Percentiles rank a stretch among this genome's conserved stretches.
phyloP scores from a whole-genome alignment of 2,113 vertebrate species.

The Phalacrocorax carbo region DNA sequence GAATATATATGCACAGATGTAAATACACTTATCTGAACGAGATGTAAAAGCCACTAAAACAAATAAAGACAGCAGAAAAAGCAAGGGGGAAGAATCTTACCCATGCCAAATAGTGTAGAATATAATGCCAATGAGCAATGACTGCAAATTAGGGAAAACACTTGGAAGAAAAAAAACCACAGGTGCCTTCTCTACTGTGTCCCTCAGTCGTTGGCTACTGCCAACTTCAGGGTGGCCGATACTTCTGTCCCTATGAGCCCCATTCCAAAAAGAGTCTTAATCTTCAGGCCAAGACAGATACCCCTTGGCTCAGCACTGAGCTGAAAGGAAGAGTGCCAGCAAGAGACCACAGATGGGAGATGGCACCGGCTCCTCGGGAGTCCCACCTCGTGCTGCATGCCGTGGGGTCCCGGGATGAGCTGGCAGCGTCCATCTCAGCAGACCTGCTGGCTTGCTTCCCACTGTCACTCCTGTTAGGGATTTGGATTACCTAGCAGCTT shows the following conservation, averaged over 20 bases:
- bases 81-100: neutral
- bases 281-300: neutral
- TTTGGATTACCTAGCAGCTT: neutral
- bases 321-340: neutral
- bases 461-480: neutral
- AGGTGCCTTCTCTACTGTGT: neutral
- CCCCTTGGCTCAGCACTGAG: neutral
- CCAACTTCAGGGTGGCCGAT: neutral
- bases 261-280: neutral
- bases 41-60: neutral
- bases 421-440: neutral
- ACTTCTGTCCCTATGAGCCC: neutral
- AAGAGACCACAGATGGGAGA: constrained; percentile 39
- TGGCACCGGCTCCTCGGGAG: neutral
- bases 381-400: neutral
- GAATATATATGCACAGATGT: neutral
- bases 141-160: neutral
- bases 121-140: neutral
- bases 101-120: neutral
- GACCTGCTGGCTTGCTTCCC: neutral
- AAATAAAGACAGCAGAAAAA: neutral
- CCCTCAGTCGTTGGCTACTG: neutral
- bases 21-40: neutral
- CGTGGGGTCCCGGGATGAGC: rapidly evolving
- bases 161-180: neutral